Conservation (phyloP, 2,797 vertebrate species). For the Phrynocephalus guinanensis region DNA sequence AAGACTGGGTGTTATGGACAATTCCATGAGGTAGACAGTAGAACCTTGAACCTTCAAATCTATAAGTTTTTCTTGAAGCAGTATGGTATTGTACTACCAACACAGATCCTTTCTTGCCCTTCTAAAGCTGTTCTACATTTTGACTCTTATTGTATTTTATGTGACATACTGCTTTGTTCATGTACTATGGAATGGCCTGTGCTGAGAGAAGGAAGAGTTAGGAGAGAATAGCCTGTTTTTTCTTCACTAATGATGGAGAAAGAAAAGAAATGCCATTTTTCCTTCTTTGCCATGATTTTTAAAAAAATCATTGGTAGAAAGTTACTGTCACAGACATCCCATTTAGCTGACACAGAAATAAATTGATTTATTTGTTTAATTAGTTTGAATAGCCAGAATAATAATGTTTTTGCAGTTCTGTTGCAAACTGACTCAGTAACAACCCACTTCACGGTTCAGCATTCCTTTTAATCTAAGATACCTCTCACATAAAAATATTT, state of each 20-base stretch:
- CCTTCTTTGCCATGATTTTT: not conserved
- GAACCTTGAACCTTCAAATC: too few species aligned
- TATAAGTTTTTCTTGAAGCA: too few species aligned
- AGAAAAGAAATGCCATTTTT: not conserved
- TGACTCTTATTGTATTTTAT: not conserved
- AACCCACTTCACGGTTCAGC: slow-evolving; percentile 26
- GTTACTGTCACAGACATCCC: slow-evolving; percentile 9
- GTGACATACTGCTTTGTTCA: not conserved
- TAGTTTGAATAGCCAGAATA: slow-evolving; percentile 17
- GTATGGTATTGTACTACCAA: not conserved
- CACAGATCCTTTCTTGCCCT: too few species aligned
- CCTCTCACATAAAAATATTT: not conserved
- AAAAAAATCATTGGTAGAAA: not conserved
- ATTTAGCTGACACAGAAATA: slow-evolving; percentile 19
- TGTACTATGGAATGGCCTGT: not conserved
- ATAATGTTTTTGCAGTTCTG: slow-evolving; percentile 17
- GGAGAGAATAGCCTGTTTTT: not conserved
- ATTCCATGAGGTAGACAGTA: too few species aligned
- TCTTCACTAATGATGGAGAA: not conserved
- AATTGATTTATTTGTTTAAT: slow-evolving; percentile 37
- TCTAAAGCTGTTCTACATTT: not conserved
- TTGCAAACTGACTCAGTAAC: slow-evolving; percentile 26
- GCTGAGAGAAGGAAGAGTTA: not conserved
- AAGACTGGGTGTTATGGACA: too few species aligned
- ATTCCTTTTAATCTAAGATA: slow-evolving; percentile 14